phyloP scores from a whole-genome alignment of 2,797 vertebrate genomes.

The Discoglossus pictus region DNA sequence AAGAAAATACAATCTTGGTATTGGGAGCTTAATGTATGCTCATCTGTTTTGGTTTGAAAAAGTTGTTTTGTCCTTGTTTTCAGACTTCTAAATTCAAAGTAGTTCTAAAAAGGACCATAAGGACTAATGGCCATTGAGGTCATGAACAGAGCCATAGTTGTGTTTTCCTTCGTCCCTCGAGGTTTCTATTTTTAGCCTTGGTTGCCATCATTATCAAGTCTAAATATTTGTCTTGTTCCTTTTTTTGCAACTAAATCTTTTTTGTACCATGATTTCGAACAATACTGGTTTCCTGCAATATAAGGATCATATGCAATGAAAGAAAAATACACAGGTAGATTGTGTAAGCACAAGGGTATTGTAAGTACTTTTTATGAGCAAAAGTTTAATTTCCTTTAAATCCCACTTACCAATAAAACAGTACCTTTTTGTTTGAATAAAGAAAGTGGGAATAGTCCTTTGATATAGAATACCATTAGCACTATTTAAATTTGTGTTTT shows the following conservation, averaged over 20 bases:
- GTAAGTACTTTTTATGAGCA: slow-evolving; percentile 48
- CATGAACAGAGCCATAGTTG: no score
- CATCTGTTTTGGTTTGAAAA: no score
- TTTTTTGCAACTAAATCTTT: no score
- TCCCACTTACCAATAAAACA: slow-evolving; percentile 38
- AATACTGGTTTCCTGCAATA: slow-evolving; percentile 4
- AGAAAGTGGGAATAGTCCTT: slow-evolving; percentile 27
- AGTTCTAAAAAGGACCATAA: no score
- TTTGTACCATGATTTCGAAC: neutral
- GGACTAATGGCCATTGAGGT: no score
- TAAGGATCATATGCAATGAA: slow-evolving; percentile 10
- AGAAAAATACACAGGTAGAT: slow-evolving; percentile 39
- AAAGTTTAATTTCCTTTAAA: slow-evolving; percentile 51
- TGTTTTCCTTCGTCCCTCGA: no score
- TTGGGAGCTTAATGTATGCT: no score
- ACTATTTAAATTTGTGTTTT: slow-evolving; percentile 30
- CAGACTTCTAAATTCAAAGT: no score
- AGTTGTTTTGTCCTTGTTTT: no score
- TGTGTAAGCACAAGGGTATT: slow-evolving; percentile 40
- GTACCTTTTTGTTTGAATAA: slow-evolving; percentile 31
- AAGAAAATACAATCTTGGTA: no score
- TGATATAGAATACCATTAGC: slow-evolving; percentile 45
- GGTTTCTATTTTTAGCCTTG: no score
- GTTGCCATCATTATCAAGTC: no score
- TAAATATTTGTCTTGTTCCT: neutral